phyloP scores from a whole-genome alignment of 2,888 invertebrate species.

The Harpalus rubripes region DNA sequence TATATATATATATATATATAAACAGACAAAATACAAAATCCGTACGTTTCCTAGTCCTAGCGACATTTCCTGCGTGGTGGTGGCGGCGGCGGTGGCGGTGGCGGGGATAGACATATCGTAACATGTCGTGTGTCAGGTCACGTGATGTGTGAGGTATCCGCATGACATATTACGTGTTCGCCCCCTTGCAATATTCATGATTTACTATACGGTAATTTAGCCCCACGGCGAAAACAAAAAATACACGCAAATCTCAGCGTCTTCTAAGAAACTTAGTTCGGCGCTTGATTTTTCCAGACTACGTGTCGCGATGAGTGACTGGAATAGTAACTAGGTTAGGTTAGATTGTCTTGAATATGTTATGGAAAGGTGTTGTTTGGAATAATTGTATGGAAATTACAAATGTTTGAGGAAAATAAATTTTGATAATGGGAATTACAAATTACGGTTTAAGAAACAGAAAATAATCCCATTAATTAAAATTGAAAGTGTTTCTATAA shows the following conservation, averaged over 20 bases:
- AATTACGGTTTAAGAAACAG: neutral
- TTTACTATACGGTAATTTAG: constrained; percentile 47
- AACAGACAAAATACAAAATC: constrained; percentile 35
- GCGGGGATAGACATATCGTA: neutral
- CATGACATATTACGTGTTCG: constrained; percentile 31
- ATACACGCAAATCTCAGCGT: constrained; percentile 19
- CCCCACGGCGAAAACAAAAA: constrained; percentile 13
- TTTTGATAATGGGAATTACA: neutral
- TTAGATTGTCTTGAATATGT: constrained; percentile 21
- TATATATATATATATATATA: no score
- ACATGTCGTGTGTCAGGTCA: constrained; percentile 4
- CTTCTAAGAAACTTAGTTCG: constrained; percentile 9
- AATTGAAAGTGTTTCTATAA: no score
- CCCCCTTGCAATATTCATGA: constrained; percentile 41
- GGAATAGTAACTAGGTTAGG: constrained; percentile 20
- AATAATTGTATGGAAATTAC: constrained; percentile 11
- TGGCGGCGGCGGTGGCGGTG: neutral
- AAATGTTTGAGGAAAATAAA: neutral
- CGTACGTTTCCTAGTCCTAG: neutral
- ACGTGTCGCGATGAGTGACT: constrained; percentile 30
- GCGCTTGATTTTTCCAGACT: constrained; percentile 38
- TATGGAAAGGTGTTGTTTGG: constrained; percentile 8
- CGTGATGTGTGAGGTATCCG: constrained; percentile 27
- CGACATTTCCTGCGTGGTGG: constrained; percentile 7
- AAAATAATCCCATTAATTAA: no score